Evolutionary conservation across 2,888 invertebrate species (phyloP).

Genomic region (Polydrusus cervinus): DNA sequence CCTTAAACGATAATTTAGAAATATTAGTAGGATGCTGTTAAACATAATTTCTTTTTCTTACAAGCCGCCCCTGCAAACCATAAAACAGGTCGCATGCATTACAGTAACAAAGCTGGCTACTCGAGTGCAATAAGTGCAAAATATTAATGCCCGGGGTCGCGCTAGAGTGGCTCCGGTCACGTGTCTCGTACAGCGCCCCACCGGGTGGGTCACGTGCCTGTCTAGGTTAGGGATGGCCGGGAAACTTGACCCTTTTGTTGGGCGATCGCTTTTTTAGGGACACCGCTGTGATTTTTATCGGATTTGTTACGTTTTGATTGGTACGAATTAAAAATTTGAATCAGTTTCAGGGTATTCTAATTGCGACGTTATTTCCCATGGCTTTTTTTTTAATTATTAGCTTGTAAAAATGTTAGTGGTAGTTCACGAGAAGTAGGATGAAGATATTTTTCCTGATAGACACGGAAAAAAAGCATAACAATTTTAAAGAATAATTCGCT

Average conservation of each 20-base stretch:
- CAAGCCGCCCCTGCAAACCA: neutral
- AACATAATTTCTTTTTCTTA: too few relatives aligned
- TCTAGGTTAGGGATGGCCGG: slow-evolving; percentile 27
- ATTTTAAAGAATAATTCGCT: too few relatives aligned
- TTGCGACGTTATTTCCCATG: too few relatives aligned
- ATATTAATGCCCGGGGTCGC: slow-evolving; percentile 53
- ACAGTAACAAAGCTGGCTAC: slow-evolving; percentile 46
- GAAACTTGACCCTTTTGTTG: slow-evolving; percentile 47
- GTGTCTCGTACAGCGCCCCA: slow-evolving; percentile 45
- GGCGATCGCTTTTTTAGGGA: slow-evolving; percentile 1
- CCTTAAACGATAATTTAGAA: too few relatives aligned
- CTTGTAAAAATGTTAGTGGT: too few relatives aligned
- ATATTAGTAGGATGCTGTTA: too few relatives aligned
- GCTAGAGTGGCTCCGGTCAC: slow-evolving; percentile 51
- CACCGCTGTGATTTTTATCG: slow-evolving; percentile 48
- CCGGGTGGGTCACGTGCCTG: slow-evolving; percentile 46
- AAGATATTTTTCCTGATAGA: too few relatives aligned
- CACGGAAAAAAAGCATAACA: too few relatives aligned
- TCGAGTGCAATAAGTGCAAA: slow-evolving; percentile 52
- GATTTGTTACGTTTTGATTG: slow-evolving; percentile 46
- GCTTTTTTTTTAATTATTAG: too few relatives aligned
- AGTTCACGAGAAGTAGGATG: too few relatives aligned
- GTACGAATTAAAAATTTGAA: slow-evolving; percentile 18
- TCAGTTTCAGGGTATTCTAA: too few relatives aligned
- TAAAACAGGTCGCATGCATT: slow-evolving; percentile 42